phyloP scores from a whole-genome alignment of 2,797 vertebrate species.

The Poeciliopsis infans region DNA sequence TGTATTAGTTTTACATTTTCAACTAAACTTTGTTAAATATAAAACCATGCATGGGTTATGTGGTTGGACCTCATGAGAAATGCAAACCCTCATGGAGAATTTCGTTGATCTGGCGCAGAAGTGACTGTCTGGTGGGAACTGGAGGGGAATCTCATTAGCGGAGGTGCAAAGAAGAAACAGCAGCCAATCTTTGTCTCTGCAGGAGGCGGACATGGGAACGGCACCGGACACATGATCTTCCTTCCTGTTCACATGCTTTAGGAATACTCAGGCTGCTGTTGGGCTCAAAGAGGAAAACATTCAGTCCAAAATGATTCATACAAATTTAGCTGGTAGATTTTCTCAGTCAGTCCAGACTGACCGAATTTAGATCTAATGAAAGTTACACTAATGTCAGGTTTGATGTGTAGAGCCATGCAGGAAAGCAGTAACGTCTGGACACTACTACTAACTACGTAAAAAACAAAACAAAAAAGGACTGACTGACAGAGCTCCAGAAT shows the following conservation, averaged over 20 bases:
- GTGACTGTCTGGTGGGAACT: not conserved
- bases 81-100: too few species aligned
- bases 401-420: not conserved
- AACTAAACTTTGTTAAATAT: not conserved
- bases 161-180: slow-evolving; percentile 10
- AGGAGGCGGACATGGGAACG: slow-evolving; percentile 5
- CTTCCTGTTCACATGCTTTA: slow-evolving; percentile 7
- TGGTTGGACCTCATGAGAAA: not conserved
- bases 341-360: not conserved
- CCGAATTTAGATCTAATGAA: not conserved
- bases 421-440: too few species aligned
- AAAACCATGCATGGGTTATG: not conserved
- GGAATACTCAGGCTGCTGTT: slow-evolving; percentile 28
- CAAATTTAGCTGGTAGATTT: slow-evolving; percentile 25
- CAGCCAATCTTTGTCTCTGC: slow-evolving; percentile 4
- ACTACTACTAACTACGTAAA: too few species aligned
- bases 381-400: not conserved
- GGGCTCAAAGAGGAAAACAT: not conserved
- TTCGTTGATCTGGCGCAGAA: not conserved
- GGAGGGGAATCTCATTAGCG: not conserved
- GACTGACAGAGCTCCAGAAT: not conserved
- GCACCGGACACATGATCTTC: slow-evolving; percentile 13
- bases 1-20: not conserved
- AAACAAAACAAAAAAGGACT: not conserved
- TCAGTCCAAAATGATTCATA: slow-evolving; percentile 12